phyloP scores from a whole-genome alignment of 2,113 vertebrate species.

The Nematolebias whitei region DNA sequence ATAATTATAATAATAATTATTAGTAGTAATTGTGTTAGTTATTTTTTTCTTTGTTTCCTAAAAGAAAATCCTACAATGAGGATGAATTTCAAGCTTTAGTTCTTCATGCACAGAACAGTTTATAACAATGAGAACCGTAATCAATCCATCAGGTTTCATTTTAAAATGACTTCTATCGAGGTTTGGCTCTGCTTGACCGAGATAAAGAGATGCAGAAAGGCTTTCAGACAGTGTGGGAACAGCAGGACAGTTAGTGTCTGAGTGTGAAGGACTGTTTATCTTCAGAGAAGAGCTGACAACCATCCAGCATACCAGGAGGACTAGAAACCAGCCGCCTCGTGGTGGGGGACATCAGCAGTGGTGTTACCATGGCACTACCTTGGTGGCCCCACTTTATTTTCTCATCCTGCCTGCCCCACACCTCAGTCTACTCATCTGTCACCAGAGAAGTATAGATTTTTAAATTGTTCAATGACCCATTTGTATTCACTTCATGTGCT shows the following conservation, averaged over 20 bases:
- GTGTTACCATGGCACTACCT: constrained; percentile 69
- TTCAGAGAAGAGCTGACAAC: constrained; percentile 57
- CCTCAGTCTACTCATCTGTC: constrained; percentile 33
- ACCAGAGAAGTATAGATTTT: constrained; percentile 22
- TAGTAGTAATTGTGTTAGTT: too few relatives aligned
- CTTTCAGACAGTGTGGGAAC: constrained; percentile 19
- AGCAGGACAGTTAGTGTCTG: constrained; percentile 24
- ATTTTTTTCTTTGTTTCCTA: too few relatives aligned
- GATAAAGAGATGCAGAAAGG: not conserved
- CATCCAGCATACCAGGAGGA: constrained; percentile 58
- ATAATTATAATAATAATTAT: too few relatives aligned
- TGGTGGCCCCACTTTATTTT: constrained; percentile 49
- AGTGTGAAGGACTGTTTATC: constrained; percentile 39
- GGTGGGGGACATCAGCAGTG: constrained; percentile 51
- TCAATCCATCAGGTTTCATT: not conserved
- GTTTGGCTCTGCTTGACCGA: not conserved
- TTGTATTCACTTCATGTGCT: not conserved
- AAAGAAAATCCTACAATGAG: too few relatives aligned
- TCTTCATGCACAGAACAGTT: not conserved
- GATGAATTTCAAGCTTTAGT: too few relatives aligned
- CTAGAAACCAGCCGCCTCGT: constrained; percentile 53
- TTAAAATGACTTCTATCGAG: not conserved
- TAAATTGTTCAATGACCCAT: not conserved
- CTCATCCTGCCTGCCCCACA: constrained; percentile 26
- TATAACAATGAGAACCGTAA: not conserved